phyloP scores from a whole-genome alignment of 2,113 vertebrate species.

The Eretmochelys imbricata region DNA sequence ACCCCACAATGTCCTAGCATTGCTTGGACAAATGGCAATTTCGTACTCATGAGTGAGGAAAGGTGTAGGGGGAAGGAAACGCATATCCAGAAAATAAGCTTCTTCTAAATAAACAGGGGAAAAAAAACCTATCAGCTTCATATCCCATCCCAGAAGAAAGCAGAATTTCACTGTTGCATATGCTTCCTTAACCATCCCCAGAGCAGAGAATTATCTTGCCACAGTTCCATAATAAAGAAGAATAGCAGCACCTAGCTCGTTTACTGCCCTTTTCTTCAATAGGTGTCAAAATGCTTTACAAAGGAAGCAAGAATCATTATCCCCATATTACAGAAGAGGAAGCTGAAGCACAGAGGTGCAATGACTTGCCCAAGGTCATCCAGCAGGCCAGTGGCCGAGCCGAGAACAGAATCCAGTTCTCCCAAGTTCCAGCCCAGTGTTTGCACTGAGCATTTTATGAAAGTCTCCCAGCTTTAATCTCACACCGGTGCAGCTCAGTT shows the following conservation, averaged over 20 bases:
- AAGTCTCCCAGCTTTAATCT: not conserved
- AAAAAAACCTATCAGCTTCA: not conserved
- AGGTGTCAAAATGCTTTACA: not conserved
- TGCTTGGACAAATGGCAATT: not conserved
- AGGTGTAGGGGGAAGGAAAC: not conserved
- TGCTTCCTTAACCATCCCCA: not conserved
- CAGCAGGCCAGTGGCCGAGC: not conserved
- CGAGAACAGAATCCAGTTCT: not conserved
- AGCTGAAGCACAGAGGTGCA: not conserved
- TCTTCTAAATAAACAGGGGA: not conserved
- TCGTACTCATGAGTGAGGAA: fast-evolving
- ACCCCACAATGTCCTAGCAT: fast-evolving
- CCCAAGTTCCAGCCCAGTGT: not conserved
- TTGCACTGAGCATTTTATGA: not conserved
- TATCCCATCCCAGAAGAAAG: not conserved
- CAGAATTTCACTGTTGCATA: not conserved
- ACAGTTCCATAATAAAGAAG: not conserved
- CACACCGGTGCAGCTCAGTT: fast-evolving
- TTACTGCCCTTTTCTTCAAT: fast-evolving
- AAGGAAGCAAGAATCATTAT: not conserved
- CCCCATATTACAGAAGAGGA: not conserved
- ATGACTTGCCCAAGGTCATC: not conserved
- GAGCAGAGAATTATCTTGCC: fast-evolving
- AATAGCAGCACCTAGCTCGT: not conserved
- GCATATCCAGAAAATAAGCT: not conserved